phyloP scores from a whole-genome alignment of 2,888 invertebrate genomes.

The Nephrotoma appendiculata region DNA sequence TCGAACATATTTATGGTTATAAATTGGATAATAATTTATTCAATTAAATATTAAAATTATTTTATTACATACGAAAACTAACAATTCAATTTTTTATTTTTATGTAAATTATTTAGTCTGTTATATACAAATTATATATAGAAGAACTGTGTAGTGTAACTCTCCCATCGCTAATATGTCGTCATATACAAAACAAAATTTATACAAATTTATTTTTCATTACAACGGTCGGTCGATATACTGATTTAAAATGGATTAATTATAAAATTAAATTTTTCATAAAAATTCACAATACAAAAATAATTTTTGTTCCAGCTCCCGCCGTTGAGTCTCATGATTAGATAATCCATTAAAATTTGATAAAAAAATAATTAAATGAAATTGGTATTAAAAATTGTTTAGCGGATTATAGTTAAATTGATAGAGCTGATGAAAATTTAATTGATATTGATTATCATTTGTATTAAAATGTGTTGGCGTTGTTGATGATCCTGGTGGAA shows the following conservation, averaged over 20 bases:
- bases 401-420: not conserved
- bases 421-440: not conserved
- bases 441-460: not conserved
- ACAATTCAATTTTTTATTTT: not conserved
- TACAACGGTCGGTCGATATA: not conserved
- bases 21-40: not conserved
- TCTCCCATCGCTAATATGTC: too few species aligned
- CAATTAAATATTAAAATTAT: not conserved
- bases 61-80: not conserved
- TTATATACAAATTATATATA: too few species aligned
- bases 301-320: not conserved
- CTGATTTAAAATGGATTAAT: not conserved
- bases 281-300: not conserved
- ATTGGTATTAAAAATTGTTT: not conserved
- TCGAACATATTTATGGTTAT: not conserved
- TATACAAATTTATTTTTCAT: not conserved
- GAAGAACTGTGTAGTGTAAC: too few species aligned
- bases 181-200: not conserved
- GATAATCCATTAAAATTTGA: not conserved
- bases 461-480: not conserved
- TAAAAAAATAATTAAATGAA: not conserved
- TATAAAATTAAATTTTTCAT: not conserved
- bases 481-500: not conserved
- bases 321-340: not conserved
- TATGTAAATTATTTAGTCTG: not conserved